Conservation (phyloP, 2,888 invertebrate species). For the Chymomyza fuscimana region DNA sequence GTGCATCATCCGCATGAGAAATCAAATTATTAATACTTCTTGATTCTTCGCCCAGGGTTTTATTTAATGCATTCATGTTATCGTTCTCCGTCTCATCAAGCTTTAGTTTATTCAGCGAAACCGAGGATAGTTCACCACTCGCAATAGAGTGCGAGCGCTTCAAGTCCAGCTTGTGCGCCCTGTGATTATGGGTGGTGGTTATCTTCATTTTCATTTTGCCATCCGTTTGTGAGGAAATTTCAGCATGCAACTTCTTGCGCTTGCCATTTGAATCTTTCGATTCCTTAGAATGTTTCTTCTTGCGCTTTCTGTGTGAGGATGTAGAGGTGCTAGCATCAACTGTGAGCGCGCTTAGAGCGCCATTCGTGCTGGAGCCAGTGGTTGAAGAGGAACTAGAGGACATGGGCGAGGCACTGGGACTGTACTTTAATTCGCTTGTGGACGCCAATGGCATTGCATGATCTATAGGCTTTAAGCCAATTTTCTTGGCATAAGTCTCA, state of each 20-base stretch:
- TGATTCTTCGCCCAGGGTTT: constrained; percentile 66
- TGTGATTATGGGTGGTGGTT: constrained; percentile 72
- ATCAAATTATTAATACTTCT: constrained; percentile 66
- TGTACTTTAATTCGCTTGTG: constrained; percentile 60
- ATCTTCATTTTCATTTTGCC: constrained; percentile 82
- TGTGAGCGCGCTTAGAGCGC: constrained; percentile 48
- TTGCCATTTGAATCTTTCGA: constrained; percentile 79
- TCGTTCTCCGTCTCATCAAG: constrained; percentile 33
- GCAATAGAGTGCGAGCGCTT: constrained; percentile 66
- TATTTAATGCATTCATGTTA: constrained; percentile 59
- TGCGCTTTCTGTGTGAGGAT: constrained; percentile 81
- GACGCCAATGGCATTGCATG: constrained; percentile 13
- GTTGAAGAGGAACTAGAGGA: constrained; percentile 73
- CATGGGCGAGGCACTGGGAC: constrained; percentile 77
- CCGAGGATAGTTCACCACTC: constrained; percentile 40
- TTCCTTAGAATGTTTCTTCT: constrained; percentile 83
- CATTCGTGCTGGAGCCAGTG: constrained; percentile 73
- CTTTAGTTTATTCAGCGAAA: constrained; percentile 39
- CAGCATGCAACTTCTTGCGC: constrained; percentile 82
- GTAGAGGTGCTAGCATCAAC: constrained; percentile 35
- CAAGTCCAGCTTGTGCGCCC: constrained; percentile 68
- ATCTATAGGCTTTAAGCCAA: constrained; percentile 78
- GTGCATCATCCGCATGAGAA: constrained; percentile 13
- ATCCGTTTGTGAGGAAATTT: constrained; percentile 80
- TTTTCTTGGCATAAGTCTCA: constrained; percentile 78